A percentile compares a stretch with the other conserved stretches of the same genome.
phyloP scores from a whole-genome alignment of 2,113 vertebrate genomes.

The Spizaetus ornatus region DNA sequence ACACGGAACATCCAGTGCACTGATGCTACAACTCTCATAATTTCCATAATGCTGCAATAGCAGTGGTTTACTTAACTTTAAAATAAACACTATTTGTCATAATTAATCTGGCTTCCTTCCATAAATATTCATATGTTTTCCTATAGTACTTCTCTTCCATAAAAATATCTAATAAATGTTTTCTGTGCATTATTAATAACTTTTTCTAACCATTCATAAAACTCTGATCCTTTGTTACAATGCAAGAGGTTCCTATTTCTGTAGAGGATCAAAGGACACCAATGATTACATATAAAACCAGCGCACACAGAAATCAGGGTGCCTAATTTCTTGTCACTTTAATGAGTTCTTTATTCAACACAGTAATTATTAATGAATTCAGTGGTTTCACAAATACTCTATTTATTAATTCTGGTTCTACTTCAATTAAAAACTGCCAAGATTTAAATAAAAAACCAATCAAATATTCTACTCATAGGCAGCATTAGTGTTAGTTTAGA shows the following conservation, averaged over 20 bases:
- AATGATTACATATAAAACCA: slow-evolving; percentile 74
- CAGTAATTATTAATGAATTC: slow-evolving; percentile 40
- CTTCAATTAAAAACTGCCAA: slow-evolving; percentile 69
- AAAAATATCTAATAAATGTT: slow-evolving; percentile 81
- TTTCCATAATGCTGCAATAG: slow-evolving; percentile 31
- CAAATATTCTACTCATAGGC: slow-evolving; percentile 60
- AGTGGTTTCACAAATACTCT: slow-evolving; percentile 69
- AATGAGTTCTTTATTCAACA: slow-evolving; percentile 51
- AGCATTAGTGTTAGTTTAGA: slow-evolving; percentile 69
- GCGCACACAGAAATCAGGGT: slow-evolving; percentile 72
- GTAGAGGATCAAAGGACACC: slow-evolving; percentile 65
- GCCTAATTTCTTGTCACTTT: slow-evolving; percentile 55
- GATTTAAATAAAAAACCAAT: slow-evolving; percentile 66
- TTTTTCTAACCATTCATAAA: slow-evolving; percentile 69
- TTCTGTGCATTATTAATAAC: slow-evolving; percentile 76
- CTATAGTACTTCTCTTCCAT: slow-evolving; percentile 71
- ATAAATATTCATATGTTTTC: slow-evolving; percentile 73
- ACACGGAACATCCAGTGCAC: slow-evolving; percentile 10
- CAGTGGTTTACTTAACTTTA: slow-evolving; percentile 58
- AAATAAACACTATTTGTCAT: slow-evolving; percentile 72
- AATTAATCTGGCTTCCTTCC: slow-evolving; percentile 68
- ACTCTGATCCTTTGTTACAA: slow-evolving; percentile 64
- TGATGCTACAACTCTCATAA: slow-evolving; percentile 18
- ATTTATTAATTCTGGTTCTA: slow-evolving; percentile 55
- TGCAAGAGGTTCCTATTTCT: slow-evolving; percentile 60